A percentile compares a stretch with the other conserved stretches of the same genome.
Conservation (phyloP, 2,797 vertebrate species). For the Tokudaia tokunoshimensis region DNA sequence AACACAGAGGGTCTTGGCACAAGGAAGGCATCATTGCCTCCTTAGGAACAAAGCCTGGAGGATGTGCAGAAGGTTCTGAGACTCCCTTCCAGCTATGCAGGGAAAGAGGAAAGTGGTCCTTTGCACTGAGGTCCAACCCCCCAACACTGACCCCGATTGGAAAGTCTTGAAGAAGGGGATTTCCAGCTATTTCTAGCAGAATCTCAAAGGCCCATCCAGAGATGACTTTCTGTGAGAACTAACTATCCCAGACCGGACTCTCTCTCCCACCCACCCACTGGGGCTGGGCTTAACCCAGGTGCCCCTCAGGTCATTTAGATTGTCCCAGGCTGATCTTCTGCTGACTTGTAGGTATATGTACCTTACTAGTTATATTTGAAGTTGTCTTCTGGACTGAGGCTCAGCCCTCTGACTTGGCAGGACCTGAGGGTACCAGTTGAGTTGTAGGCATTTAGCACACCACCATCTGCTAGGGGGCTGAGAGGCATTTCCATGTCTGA, state of each 20-base stretch:
- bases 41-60: not conserved
- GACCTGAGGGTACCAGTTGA: not conserved
- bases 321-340: too few species aligned
- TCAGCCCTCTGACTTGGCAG: not conserved
- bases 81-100: not conserved
- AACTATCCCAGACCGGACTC: not conserved
- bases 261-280: too few species aligned
- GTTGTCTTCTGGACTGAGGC: not conserved
- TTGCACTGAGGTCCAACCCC: not conserved
- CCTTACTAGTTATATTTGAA: not conserved
- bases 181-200: not conserved
- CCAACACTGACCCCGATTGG: not conserved
- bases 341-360: not conserved
- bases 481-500: not conserved
- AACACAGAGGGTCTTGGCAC: not conserved
- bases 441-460: not conserved
- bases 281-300: not conserved
- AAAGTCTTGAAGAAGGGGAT: not conserved
- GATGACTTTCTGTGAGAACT: not conserved
- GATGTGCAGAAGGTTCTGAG: not conserved
- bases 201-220: not conserved
- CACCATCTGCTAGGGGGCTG: rapidly evolving
- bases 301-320: not conserved
- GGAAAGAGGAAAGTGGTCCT: too few species aligned
- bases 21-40: rapidly evolving